phyloP scores from a whole-genome alignment of 2,113 vertebrate species.

The Grantiella picta region DNA sequence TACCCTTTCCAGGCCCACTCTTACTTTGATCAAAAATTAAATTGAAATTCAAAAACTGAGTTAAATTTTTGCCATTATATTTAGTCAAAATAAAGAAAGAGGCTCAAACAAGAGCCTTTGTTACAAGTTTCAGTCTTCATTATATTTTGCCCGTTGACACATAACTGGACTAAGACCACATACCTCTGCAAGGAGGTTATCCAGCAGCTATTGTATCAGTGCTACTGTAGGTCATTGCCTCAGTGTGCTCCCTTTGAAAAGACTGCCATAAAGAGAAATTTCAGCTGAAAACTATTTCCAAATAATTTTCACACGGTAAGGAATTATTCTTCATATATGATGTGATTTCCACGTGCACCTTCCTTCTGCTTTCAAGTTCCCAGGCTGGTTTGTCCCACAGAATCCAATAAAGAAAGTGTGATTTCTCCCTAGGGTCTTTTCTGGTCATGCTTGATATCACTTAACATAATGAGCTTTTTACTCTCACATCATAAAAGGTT shows the following conservation, averaged over 20 bases:
- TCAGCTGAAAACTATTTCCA: constrained; percentile 33
- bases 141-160: not conserved
- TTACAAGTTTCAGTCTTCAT: not conserved
- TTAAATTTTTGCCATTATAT: not conserved
- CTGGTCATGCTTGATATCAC: constrained; percentile 60
- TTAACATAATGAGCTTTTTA: constrained; percentile 58
- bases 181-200: not conserved
- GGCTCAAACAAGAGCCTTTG: not conserved
- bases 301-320: constrained; percentile 49
- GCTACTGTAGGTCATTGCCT: constrained; percentile 44
- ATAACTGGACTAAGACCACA: not conserved
- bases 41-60: not conserved
- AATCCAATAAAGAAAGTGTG: constrained; percentile 50
- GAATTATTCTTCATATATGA: constrained; percentile 23
- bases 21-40: not conserved
- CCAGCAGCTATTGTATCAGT: not conserved
- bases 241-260: not conserved
- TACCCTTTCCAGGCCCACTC: not conserved
- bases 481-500: constrained; percentile 65
- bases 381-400: constrained; percentile 30
- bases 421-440: constrained; percentile 62
- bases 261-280: not conserved
- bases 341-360: constrained; percentile 38
- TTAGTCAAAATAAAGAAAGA: not conserved
- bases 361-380: constrained; percentile 34